These are phyloP conservation scores for Phyllopteryx taeniolatus DNA, from an alignment of 2,113 vertebrate genomes.

Conservation along the genomic window DNA sequence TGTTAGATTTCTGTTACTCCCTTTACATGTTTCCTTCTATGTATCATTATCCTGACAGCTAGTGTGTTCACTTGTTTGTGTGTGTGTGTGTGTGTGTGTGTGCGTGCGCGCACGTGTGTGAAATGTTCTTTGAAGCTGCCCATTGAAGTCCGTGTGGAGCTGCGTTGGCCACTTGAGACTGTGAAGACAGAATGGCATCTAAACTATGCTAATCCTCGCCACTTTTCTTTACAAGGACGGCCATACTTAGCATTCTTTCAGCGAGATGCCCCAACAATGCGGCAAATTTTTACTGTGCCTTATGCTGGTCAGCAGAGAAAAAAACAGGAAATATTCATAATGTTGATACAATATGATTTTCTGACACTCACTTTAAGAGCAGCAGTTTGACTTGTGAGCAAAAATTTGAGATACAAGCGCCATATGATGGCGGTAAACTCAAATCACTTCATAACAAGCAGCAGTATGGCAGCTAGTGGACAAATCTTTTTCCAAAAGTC, in stretches of 20 bases:
- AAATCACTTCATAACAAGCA: too few relatives aligned
- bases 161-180: constrained; percentile 49
- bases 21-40: constrained; percentile 67
- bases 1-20: constrained; percentile 58
- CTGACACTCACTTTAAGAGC: not conserved
- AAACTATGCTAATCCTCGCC: constrained; percentile 43
- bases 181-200: constrained; percentile 33
- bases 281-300: constrained; percentile 10
- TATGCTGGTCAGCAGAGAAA: constrained; percentile 12
- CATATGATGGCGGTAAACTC: too few relatives aligned
- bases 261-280: constrained; percentile 15
- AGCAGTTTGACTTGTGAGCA: not conserved
- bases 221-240: constrained; percentile 15
- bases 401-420: too few relatives aligned
- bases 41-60: constrained; percentile 63
- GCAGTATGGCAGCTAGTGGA: too few relatives aligned
- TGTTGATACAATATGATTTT: not conserved
- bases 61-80: constrained; percentile 17
- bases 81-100: constrained; percentile 7
- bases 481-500: too few relatives aligned
- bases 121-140: constrained; percentile 44
- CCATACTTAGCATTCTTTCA: constrained; percentile 34
- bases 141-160: constrained; percentile 40
- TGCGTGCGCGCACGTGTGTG: constrained; percentile 18
- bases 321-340: not conserved